Base-by-base conservation (phyloP, 2,888 invertebrate genomes). In the Polydrusus tereticollis region DNA sequence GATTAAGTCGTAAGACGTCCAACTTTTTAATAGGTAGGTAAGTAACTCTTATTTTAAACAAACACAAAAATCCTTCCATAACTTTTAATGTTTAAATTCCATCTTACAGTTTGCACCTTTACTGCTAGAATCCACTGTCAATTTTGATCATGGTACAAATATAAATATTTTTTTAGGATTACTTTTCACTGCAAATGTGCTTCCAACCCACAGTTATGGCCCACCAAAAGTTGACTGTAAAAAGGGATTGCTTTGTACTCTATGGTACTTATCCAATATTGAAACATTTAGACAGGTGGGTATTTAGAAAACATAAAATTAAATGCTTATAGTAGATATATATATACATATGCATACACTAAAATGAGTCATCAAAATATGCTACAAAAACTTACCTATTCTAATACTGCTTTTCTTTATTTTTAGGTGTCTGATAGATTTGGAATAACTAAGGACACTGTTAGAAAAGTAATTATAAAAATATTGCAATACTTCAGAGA, bases 221-320 rank as follows among this genome's bases (percentile, higher is more conserved):
- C 14, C 10, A 26, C 6, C 6, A 23, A 23, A 26, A 14, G 52
- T 52, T n/a, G n/a, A 5, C 26, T 14, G 26, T 52, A 33, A 57
- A 10, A n/a, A 57, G 16, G 57, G 57, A 57, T 36, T 57, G 36
- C 33, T 57, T 10, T 16, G n/a, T n/a, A n/a, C n/a, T n/a, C n/a
- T 29, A 29, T 71, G 72, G 72, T 72, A 72, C 43, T 21, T 72
- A 20, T 41, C 63, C 5, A 69, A 69, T 55, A 67, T 20, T 5
- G 68, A 72, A 62, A 69, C 67, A 2, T 72, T 72, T 60, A 36
- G 72, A 14, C 55, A n/a, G n/a, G n/a, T n/a, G n/a, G n/a, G n/a
- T n/a, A n/a, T n/a, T n/a, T n/a, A n/a, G n/a, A n/a, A n/a, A n/a
- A n/a, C n/a, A n/a, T n/a, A n/a, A n/a, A n/a, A n/a, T n/a, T n/a